These are phyloP conservation scores for Pristionchus fissidentatus DNA, from an alignment of 2,888 invertebrate genomes.

Conservation along the genomic window DNA sequence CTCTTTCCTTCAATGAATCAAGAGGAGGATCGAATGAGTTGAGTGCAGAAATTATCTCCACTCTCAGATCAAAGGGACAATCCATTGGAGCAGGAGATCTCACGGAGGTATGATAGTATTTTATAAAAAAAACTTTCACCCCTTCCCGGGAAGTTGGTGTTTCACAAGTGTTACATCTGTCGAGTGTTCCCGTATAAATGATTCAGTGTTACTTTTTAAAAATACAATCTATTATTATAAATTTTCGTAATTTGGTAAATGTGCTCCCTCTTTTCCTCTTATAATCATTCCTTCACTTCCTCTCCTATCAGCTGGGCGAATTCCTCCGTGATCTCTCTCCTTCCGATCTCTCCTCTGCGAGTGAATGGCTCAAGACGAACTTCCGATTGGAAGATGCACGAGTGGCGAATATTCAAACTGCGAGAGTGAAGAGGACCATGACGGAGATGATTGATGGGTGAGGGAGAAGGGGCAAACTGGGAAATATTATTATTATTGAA, in stretches of 20 bases:
- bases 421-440: neutral
- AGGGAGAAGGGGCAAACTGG: neutral
- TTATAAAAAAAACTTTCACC: too few species aligned
- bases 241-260: too few species aligned
- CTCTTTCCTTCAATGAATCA: neutral
- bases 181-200: too few species aligned
- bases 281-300: neutral
- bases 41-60: neutral
- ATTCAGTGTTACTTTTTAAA: too few species aligned
- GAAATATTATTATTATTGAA: neutral
- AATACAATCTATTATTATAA: too few species aligned
- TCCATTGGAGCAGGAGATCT: neutral
- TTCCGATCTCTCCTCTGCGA: neutral
- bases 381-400: neutral
- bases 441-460: neutral
- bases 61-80: neutral
- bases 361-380: slow-evolving; percentile 31
- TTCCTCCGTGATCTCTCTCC: neutral
- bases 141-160: too few species aligned
- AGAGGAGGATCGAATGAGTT: neutral
- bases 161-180: too few species aligned
- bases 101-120: neutral
- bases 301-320: slow-evolving; percentile 3
- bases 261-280: too few species aligned
- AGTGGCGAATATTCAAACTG: neutral